These are phyloP conservation scores for Metaphire vulgaris DNA, from an alignment of 1,140 invertebrate species.

Conservation along the genomic window DNA sequence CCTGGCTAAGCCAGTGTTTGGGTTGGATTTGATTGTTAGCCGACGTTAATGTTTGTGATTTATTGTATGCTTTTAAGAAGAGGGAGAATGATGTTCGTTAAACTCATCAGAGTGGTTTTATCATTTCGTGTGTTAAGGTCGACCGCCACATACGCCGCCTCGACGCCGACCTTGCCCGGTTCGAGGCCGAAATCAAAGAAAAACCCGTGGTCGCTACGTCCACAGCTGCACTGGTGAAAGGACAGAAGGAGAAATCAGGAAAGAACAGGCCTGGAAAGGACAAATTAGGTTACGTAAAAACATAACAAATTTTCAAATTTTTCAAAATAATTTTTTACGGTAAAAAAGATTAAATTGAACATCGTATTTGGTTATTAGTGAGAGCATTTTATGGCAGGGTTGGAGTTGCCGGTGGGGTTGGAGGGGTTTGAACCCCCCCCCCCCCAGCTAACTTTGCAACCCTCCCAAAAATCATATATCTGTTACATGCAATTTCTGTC, in stretches of 20 bases:
- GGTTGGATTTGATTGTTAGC: no score
- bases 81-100: no score
- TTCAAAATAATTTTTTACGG: not conserved
- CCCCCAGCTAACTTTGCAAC: no score
- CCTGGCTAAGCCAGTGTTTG: no score
- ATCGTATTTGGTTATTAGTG: not conserved
- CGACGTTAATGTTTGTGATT: no score
- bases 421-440: no score
- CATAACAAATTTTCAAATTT: not conserved
- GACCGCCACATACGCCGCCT: conserved; percentile 91
- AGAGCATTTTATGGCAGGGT: not conserved
- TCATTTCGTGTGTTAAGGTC: conserved; percentile 49
- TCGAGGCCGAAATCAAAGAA: conserved; percentile 93
- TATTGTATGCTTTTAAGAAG: no score
- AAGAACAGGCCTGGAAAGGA: not conserved
- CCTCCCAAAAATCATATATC: no score
- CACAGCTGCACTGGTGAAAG: not conserved
- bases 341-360: not conserved
- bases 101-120: no score
- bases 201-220: conserved; percentile 54
- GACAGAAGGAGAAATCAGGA: not conserved
- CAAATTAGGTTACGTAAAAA: not conserved
- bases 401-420: no score
- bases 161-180: conserved; percentile 89
- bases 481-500: no score